Base-by-base conservation (phyloP, 2,888 invertebrate genomes). In the Xylocampa areola region DNA sequence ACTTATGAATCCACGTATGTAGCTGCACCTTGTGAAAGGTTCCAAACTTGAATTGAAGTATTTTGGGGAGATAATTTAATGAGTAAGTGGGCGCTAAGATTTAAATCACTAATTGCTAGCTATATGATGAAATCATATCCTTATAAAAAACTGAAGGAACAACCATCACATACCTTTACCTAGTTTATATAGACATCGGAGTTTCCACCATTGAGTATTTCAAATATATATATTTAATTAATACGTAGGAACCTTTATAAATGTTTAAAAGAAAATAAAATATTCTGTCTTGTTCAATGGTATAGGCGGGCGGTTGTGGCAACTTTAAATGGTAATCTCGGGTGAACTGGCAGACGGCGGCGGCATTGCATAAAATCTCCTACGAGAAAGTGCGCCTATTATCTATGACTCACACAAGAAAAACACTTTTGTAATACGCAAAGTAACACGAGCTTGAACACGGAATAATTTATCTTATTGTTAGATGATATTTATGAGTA, bases 291-390 rank as follows among this genome's bases (percentile, higher is more conserved):
- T 27, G 19, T 55, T 44, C 39, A 35, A 17, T 27, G 10, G 13
- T 30, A 25, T 25, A 48, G 41, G 37, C 41, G 27, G 47, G 35
- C 29, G 58, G 45, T 57, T 49, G 44, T 49, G 43, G 43, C 35
- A 60, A 58, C 36, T 65, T 62, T 58, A 67, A 69, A 60, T 58
- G 58, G 55, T 66, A 74, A 64, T 67, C 54, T 55, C 37, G 49
- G 30, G 17, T 53, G 47, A 57, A 45, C 37, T 7, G 49, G 27
- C 39, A 62, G 62, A 33, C 50, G 39, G 27, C 17, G 11, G 21
- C 11, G 19, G 41, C 49, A 61, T 67, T 61, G 63, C 53, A 69
- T 51, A 66, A 62, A 69, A 69, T 59, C 53, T 65, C 25, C 65
- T 54, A 48, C 47, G 29, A 57, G 41, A 57, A 57, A 60, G 57